Percentiles rank a stretch among this genome's conserved stretches.
Conservation (phyloP, 1,140 invertebrate species). For the Trachymyrmex septentrionalis region DNA sequence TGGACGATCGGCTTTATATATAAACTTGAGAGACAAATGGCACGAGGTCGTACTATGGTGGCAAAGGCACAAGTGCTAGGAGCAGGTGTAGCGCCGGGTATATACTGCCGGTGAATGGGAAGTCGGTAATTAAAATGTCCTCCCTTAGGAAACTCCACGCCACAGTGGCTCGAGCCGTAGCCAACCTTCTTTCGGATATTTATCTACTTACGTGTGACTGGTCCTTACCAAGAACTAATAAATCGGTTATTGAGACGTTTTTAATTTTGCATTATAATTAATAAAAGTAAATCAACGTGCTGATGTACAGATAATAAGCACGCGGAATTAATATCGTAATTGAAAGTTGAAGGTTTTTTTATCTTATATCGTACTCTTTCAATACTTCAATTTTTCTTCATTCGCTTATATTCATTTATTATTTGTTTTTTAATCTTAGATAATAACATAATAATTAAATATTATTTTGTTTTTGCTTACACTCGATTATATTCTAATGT, state of each 20-base stretch:
- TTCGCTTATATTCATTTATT: background rate
- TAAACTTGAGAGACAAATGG: slow-evolving; percentile 82
- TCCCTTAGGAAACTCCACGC: slow-evolving; percentile 75
- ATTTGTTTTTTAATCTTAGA: background rate
- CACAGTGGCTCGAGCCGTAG: slow-evolving; percentile 20
- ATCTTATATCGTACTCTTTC: background rate
- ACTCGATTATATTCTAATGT: background rate
- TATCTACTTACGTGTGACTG: slow-evolving; percentile 31
- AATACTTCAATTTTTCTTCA: background rate
- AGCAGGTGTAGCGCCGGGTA: slow-evolving; percentile 80
- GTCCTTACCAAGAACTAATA: background rate
- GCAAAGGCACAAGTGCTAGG: slow-evolving; percentile 75
- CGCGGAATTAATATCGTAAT: background rate
- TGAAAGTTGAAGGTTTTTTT: background rate
- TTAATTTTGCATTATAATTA: background rate
- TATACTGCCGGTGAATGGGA: slow-evolving; percentile 76
- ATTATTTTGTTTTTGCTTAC: background rate
- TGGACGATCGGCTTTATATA: slow-evolving; percentile 77
- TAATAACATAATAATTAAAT: background rate
- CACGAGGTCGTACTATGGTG: slow-evolving; percentile 68
- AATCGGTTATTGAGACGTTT: slow-evolving; percentile 7
- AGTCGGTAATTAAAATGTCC: slow-evolving; percentile 83
- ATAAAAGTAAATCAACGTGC: background rate
- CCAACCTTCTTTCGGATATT: slow-evolving; percentile 51
- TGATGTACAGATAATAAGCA: background rate